Conservation (phyloP, 2,113 vertebrate genomes). For the Pangasianodon hypophthalmus region DNA sequence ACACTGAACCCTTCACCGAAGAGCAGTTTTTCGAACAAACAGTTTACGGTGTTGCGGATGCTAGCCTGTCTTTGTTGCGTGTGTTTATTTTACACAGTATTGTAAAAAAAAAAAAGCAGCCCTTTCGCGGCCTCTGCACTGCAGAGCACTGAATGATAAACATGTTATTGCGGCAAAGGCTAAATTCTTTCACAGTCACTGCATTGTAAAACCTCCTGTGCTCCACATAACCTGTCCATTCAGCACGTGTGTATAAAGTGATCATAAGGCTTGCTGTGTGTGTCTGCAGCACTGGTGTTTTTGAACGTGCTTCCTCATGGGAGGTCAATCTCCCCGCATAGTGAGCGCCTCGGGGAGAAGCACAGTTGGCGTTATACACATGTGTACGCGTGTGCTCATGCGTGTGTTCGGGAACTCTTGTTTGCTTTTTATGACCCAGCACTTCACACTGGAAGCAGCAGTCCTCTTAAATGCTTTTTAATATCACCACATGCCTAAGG, state of each 20-base stretch:
- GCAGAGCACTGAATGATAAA: constrained; percentile 6
- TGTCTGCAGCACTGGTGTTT: constrained; percentile 9
- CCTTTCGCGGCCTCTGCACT: constrained; percentile 21
- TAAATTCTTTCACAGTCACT: background rate
- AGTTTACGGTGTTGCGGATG: background rate
- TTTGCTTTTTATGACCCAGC: constrained; percentile 56
- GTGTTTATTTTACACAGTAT: background rate
- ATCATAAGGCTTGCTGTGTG: constrained; percentile 12
- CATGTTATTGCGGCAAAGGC: constrained; percentile 7
- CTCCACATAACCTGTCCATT: constrained; percentile 22
- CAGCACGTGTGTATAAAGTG: constrained; percentile 1
- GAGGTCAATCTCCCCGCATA: constrained; percentile 44
- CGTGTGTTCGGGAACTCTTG: constrained; percentile 49
- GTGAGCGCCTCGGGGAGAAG: constrained; percentile 37
- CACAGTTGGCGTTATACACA: constrained; percentile 14
- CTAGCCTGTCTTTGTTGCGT: background rate
- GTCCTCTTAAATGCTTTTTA: constrained; percentile 68
- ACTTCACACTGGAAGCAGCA: constrained; percentile 39
- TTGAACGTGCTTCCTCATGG: constrained; percentile 36
- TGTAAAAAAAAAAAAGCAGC: background rate
- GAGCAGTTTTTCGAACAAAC: background rate
- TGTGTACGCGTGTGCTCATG: constrained; percentile 42
- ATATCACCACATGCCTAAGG: constrained; percentile 60
- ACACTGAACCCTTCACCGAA: background rate
- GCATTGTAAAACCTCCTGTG: background rate